Evolutionary conservation across 2,888 invertebrate genomes (phyloP).

Genomic region (Onchidella celtica): DNA sequence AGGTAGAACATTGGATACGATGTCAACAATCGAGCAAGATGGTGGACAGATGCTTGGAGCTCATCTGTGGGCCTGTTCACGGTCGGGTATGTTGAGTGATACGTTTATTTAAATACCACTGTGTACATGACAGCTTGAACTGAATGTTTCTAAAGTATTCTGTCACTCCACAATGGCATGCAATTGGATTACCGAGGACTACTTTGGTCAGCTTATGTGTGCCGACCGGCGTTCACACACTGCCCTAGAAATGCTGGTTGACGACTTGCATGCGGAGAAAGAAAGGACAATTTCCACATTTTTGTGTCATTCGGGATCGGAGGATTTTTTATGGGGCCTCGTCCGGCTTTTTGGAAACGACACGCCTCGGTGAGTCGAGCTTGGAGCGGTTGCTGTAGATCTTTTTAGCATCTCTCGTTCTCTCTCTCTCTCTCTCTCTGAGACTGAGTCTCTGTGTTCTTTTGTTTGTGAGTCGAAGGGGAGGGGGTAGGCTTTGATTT

Average conservation of each 20-base stretch:
- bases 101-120: background rate
- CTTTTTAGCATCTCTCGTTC: background rate
- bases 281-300: conserved; percentile 76
- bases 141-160: background rate
- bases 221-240: conserved; percentile 70
- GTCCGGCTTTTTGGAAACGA: conserved; percentile 75
- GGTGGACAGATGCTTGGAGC: too few species aligned
- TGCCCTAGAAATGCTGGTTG: conserved; percentile 78
- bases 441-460: too few species aligned
- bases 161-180: conserved; percentile 58
- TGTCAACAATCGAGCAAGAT: conserved; percentile 55
- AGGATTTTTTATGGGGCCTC: conserved; percentile 79
- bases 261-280: conserved; percentile 78
- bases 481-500: too few species aligned
- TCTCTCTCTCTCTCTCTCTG: too few species aligned
- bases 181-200: conserved; percentile 75
- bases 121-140: background rate
- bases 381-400: background rate
- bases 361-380: conserved; percentile 69
- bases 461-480: too few species aligned
- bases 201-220: conserved; percentile 72
- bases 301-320: conserved; percentile 77
- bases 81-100: too few species aligned
- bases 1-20: conserved; percentile 56
- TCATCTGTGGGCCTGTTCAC: background rate